Percentiles rank a stretch among this genome's conserved stretches.
Evolutionary conservation across 2,797 vertebrate genomes (phyloP).

Genomic region (Enteromius argenteus): DNA sequence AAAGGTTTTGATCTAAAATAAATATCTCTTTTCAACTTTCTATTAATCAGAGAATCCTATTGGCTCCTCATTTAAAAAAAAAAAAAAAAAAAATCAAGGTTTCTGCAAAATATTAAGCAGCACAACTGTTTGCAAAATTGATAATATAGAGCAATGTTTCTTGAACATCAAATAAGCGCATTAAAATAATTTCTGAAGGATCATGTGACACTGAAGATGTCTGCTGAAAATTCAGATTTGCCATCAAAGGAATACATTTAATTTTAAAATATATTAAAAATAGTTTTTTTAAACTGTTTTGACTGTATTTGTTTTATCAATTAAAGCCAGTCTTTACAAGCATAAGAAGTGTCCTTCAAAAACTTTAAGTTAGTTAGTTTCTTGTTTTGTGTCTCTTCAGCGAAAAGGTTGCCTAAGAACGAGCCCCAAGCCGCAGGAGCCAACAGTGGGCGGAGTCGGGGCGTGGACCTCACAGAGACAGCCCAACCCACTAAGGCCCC

Average conservation of each 20-base stretch:
- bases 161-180: neutral
- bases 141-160: neutral
- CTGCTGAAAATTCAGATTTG: neutral
- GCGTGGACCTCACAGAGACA: slow-evolving; percentile 93
- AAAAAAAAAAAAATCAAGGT: neutral
- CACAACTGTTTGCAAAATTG: no score
- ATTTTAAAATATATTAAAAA: neutral
- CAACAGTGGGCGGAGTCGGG: slow-evolving; percentile 87
- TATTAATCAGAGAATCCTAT: neutral
- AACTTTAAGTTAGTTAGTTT: neutral
- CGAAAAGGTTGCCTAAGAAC: slow-evolving; percentile 96
- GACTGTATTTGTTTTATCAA: neutral
- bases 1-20: neutral
- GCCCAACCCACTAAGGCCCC: slow-evolving; percentile 91
- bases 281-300: neutral
- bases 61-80: no score
- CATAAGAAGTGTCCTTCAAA: neutral
- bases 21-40: neutral
- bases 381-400: slow-evolving; percentile 70
- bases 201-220: neutral
- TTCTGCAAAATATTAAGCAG: neutral
- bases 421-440: slow-evolving; percentile 89
- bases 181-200: neutral
- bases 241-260: neutral
- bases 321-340: neutral